Conservation (phyloP, 2,113 vertebrate species). For the Callithrix jacchus region DNA sequence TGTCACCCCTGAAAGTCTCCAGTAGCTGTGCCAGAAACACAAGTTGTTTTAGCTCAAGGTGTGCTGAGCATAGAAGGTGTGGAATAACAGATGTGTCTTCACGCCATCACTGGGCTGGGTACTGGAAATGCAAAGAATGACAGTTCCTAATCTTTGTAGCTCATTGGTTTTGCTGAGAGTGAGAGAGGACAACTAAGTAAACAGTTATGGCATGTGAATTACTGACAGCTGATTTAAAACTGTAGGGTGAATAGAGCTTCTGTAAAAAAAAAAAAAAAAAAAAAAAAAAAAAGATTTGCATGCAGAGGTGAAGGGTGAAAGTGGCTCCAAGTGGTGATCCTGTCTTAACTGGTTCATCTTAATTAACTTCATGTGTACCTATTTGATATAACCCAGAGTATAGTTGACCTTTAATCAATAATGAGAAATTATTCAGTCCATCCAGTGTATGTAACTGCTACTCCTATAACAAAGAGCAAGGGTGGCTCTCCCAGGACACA, state of each 20-base stretch:
- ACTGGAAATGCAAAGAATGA: neutral
- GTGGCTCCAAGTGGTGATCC: neutral
- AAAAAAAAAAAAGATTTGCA: neutral
- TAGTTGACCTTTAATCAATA: neutral
- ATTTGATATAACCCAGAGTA: neutral
- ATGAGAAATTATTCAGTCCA: neutral
- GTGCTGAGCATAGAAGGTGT: neutral
- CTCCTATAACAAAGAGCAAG: neutral
- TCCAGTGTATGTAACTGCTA: neutral
- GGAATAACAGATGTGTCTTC: neutral
- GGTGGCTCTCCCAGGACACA: neutral
- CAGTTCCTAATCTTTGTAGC: no score
- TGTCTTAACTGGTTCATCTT: neutral
- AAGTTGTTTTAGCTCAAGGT: neutral
- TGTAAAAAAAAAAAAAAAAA: neutral
- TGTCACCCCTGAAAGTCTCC: neutral
- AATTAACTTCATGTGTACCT: neutral
- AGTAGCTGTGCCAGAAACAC: neutral
- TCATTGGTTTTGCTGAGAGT: neutral
- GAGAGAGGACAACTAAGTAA: neutral
- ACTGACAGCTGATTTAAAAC: neutral
- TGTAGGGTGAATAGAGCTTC: neutral
- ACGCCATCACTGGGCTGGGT: no score
- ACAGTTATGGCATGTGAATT: neutral
- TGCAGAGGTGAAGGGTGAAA: neutral